These are phyloP conservation scores for Diorhabda sublineata DNA, from an alignment of 1,140 invertebrate genomes.

Conservation along the genomic window DNA sequence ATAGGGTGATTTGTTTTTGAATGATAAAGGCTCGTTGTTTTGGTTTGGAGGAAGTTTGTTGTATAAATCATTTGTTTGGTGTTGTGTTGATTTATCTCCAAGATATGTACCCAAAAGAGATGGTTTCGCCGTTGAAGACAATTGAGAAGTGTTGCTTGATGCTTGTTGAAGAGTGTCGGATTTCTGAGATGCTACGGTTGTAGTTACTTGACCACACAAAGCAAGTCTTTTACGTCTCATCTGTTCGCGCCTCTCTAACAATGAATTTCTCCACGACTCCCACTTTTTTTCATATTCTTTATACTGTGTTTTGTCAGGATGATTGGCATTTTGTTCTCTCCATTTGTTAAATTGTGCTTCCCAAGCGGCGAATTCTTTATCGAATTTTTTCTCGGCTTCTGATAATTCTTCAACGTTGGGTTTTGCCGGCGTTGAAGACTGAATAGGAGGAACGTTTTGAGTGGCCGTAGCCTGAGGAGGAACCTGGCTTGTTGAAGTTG, in stretches of 20 bases:
- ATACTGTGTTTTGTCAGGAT: slow-evolving; percentile 80
- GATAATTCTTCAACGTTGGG: slow-evolving; percentile 43
- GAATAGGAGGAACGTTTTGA: slow-evolving; percentile 19
- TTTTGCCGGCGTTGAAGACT: slow-evolving; percentile 18
- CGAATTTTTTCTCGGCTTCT: slow-evolving; percentile 74
- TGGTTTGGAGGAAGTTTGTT: slow-evolving; percentile 36
- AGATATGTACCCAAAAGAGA: not conserved
- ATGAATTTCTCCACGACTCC: slow-evolving; percentile 70
- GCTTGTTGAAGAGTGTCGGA: slow-evolving; percentile 4
- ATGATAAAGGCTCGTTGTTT: slow-evolving; percentile 37
- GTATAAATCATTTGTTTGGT: slow-evolving; percentile 20
- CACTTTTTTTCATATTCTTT: slow-evolving; percentile 78
- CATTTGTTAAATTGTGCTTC: slow-evolving; percentile 80
- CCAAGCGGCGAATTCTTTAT: slow-evolving; percentile 78
- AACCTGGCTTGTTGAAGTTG: slow-evolving; percentile 21
- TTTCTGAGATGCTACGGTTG: slow-evolving; percentile 20
- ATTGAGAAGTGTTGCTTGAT: slow-evolving; percentile 3
- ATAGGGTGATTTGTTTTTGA: slow-evolving; percentile 26
- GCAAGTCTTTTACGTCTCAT: slow-evolving; percentile 66
- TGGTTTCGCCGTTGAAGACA: not conserved
- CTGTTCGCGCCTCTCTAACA: slow-evolving; percentile 71
- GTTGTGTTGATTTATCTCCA: not conserved
- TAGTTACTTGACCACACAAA: slow-evolving; percentile 19
- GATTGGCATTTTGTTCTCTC: slow-evolving; percentile 78
- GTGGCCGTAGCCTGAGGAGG: slow-evolving; percentile 17